These are phyloP conservation scores for Lophius americanus DNA, from an alignment of 2,797 vertebrate species.

Conservation along the genomic window DNA sequence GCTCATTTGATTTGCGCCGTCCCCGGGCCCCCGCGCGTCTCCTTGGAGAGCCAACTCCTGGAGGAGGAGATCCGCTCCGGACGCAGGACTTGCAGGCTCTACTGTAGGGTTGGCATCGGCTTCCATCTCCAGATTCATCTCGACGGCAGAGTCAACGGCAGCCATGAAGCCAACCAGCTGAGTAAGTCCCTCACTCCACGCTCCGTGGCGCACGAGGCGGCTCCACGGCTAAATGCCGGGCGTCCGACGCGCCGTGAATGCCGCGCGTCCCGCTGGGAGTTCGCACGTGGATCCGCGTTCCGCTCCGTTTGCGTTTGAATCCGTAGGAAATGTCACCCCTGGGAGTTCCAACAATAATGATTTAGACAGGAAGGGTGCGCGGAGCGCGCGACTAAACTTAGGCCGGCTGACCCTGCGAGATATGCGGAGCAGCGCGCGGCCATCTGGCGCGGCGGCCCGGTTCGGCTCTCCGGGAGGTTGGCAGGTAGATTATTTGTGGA, in stretches of 20 bases:
- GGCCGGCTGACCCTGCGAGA: conserved; percentile 23
- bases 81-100: conserved; percentile 92
- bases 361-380: conserved; percentile 18
- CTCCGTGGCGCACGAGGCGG: not conserved
- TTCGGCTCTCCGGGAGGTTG: conserved; percentile 64
- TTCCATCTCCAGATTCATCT: conserved; percentile 97
- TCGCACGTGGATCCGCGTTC: conserved; percentile 16
- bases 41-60: conserved; percentile 63
- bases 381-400: conserved; percentile 43
- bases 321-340: not conserved
- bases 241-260: conserved; percentile 26
- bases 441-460: conserved; percentile 48
- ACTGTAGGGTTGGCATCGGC: conserved; percentile 96
- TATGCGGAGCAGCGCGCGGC: conserved; percentile 23
- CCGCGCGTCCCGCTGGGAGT: conserved; percentile 27
- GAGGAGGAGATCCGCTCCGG: conserved; percentile 81
- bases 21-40: conserved; percentile 67
- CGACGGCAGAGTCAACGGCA: conserved; percentile 95
- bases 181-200: conserved; percentile 82
- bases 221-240: conserved; percentile 10
- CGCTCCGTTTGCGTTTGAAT: not conserved
- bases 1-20: conserved; percentile 80
- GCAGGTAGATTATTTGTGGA: conserved; percentile 75
- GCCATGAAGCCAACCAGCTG: conserved; percentile 89
- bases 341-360: conserved; percentile 5